phyloP scores from a whole-genome alignment of 2,797 vertebrate genomes.

The Selene dorsalis region DNA sequence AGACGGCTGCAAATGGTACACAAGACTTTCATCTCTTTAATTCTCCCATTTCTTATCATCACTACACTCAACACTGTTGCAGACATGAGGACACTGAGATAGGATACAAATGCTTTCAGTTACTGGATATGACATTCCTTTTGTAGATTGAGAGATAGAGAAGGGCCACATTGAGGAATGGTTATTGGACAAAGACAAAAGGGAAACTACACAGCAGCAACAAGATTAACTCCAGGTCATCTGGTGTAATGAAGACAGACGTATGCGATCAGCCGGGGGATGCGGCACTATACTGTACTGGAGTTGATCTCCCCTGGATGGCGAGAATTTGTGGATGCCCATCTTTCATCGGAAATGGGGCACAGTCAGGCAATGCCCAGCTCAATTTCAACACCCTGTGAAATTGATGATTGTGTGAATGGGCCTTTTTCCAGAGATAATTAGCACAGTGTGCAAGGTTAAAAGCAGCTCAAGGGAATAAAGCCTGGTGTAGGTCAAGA shows the following conservation, averaged over 20 bases:
- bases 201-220: slow-evolving; percentile 69
- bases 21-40: slow-evolving; percentile 88
- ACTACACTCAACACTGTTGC: slow-evolving; percentile 75
- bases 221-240: slow-evolving; percentile 73
- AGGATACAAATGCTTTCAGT: slow-evolving; percentile 56
- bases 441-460: slow-evolving; percentile 82
- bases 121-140: slow-evolving; percentile 64
- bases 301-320: slow-evolving; percentile 68
- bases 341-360: slow-evolving; percentile 80
- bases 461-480: slow-evolving; percentile 72
- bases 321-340: slow-evolving; percentile 64
- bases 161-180: slow-evolving; percentile 40
- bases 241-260: slow-evolving; percentile 78
- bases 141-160: slow-evolving; percentile 64
- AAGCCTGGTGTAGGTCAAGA: slow-evolving; percentile 71
- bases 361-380: slow-evolving; percentile 69
- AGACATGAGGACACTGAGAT: slow-evolving; percentile 34
- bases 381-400: slow-evolving; percentile 69
- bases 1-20: slow-evolving; percentile 85
- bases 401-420: slow-evolving; percentile 82
- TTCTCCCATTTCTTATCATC: slow-evolving; percentile 73
- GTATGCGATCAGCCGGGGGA: slow-evolving; percentile 55
- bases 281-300: slow-evolving; percentile 67
- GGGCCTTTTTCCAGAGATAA: slow-evolving; percentile 83
- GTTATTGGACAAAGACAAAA: slow-evolving; percentile 74